A percentile compares a stretch with the other conserved stretches of the same genome.
Conservation (phyloP, 2,797 vertebrate genomes). For the Microctenopoma steveboyesi region DNA sequence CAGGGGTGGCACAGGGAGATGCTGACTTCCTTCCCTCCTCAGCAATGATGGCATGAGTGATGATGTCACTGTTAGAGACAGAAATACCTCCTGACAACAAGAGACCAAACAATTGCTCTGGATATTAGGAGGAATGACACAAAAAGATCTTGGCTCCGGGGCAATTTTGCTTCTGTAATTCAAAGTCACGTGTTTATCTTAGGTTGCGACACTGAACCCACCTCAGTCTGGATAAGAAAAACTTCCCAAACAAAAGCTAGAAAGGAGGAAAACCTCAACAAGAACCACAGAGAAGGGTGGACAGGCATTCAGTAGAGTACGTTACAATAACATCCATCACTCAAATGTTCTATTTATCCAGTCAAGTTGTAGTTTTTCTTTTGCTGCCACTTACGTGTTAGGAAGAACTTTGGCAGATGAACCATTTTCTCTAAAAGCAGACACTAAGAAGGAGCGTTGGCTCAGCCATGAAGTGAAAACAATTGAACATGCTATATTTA, state of each 20-base stretch:
- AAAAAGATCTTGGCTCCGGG: no score
- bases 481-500: slow-evolving; percentile 68
- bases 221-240: no score
- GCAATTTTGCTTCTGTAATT: no score
- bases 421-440: slow-evolving; percentile 32
- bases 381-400: slow-evolving; percentile 29
- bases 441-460: slow-evolving; percentile 31
- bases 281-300: no score
- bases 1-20: slow-evolving; percentile 35
- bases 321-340: not conserved
- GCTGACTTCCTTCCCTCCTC: slow-evolving; percentile 26
- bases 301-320: not conserved
- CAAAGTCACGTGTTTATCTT: no score
- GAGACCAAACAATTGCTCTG: not conserved
- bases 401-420: slow-evolving; percentile 16
- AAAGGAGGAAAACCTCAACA: no score
- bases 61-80: slow-evolving; percentile 23
- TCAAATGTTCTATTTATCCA: slow-evolving; percentile 23
- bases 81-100: not conserved
- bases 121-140: not conserved
- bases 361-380: slow-evolving; percentile 5
- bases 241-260: no score
- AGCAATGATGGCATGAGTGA: slow-evolving; percentile 3
- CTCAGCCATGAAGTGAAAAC: slow-evolving; percentile 53
- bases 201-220: no score